phyloP scores from a whole-genome alignment of 2,888 invertebrate species.

The Dynastes hyllus region DNA sequence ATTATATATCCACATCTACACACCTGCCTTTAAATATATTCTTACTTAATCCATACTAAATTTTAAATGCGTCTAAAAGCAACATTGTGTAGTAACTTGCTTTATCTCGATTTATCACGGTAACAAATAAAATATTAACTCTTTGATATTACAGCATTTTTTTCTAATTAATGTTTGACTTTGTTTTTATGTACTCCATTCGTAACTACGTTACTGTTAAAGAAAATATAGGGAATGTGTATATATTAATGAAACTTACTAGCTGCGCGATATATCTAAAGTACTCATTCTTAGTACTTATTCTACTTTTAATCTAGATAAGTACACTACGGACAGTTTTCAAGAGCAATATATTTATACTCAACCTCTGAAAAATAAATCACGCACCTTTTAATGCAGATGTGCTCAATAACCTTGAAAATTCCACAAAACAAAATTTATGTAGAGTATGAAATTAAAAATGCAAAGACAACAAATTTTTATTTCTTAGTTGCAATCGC shows the following conservation, averaged over 20 bases:
- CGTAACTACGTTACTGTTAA: neutral
- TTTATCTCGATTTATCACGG: too few relatives aligned
- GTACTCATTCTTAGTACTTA: neutral
- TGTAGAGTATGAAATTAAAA: neutral
- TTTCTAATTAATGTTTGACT: too few relatives aligned
- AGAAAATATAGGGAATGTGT: neutral
- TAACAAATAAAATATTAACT: too few relatives aligned
- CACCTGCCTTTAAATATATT: too few relatives aligned
- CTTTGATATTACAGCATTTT: too few relatives aligned
- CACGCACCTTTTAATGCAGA: slow-evolving; percentile 1
- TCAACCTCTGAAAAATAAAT: neutral
- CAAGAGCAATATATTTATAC: slow-evolving; percentile 14
- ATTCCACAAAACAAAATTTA: neutral
- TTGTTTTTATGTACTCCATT: too few relatives aligned
- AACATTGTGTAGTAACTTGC: too few relatives aligned
- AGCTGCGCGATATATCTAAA: neutral
- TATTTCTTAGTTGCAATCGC: too few relatives aligned
- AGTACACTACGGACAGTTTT: slow-evolving; percentile 11
- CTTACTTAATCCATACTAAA: too few relatives aligned
- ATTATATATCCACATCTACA: too few relatives aligned
- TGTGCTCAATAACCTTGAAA: slow-evolving; percentile 8
- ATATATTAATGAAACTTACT: neutral
- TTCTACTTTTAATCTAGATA: slow-evolving; percentile 16
- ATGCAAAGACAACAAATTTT: too few relatives aligned
- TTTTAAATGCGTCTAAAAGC: too few relatives aligned